Evolutionary conservation across 2,888 invertebrate genomes (phyloP).

Genomic region (Limnephilus rhombicus): DNA sequence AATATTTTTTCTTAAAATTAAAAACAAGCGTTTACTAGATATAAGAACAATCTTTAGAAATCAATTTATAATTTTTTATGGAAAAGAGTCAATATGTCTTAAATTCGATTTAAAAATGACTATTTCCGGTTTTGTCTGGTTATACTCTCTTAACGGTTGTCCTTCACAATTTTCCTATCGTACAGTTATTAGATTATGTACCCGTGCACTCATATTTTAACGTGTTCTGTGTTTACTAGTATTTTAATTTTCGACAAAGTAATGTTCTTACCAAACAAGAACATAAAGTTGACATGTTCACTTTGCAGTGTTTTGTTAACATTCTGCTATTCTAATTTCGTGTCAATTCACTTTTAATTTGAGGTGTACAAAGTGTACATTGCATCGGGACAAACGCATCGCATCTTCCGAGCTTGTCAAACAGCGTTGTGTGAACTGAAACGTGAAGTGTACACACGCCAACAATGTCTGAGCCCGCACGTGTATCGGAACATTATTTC

Average conservation of each 20-base stretch:
- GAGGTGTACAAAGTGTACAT: background rate
- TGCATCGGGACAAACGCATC: background rate
- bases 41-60: too few relatives aligned
- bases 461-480: conserved; percentile 6
- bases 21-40: too few relatives aligned
- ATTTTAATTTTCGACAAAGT: background rate
- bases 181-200: background rate
- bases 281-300: background rate
- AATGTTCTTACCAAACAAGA: background rate
- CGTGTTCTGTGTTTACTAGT: background rate
- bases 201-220: background rate
- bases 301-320: background rate
- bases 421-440: background rate
- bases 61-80: too few relatives aligned
- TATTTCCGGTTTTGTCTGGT: too few relatives aligned
- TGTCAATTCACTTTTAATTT: background rate
- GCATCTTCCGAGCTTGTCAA: background rate
- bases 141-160: too few relatives aligned
- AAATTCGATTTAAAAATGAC: too few relatives aligned
- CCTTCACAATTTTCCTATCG: background rate
- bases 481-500: conserved; percentile 6
- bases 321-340: background rate
- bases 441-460: background rate
- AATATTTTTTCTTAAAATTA: too few relatives aligned
- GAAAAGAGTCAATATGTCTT: too few relatives aligned